Evolutionary conservation across 2,797 vertebrate species (phyloP).

Genomic region (Phrynocephalus guinanensis): DNA sequence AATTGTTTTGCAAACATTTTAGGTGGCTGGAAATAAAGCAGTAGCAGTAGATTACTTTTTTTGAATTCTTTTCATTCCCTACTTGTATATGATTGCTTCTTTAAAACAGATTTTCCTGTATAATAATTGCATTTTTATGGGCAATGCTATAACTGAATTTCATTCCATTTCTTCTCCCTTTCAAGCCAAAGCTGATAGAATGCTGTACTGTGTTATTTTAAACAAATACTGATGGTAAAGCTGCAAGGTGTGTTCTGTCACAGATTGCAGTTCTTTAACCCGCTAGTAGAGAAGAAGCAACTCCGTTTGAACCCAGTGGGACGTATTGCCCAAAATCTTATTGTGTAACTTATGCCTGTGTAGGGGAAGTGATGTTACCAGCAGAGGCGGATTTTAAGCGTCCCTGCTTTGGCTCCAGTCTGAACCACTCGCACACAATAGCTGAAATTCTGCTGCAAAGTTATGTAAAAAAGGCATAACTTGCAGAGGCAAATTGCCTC

Average conservation of each 20-base stretch:
- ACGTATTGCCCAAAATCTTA: background rate
- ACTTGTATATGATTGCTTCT: background rate
- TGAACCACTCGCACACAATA: no score
- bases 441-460: no score
- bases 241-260: background rate
- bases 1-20: conserved; percentile 35
- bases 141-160: background rate
- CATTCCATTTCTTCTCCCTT: background rate
- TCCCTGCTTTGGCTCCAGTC: no score
- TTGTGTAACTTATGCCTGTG: background rate
- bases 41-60: no score
- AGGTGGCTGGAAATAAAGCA: background rate
- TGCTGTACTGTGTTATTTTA: background rate
- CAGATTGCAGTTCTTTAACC: background rate
- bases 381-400: no score
- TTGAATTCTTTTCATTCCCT: background rate
- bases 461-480: no score
- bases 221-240: background rate
- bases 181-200: background rate
- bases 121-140: background rate
- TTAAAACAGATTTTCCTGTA: background rate
- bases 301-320: background rate
- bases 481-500: no score
- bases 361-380: no score
- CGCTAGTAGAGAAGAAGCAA: background rate